Conservation (phyloP, 1,140 invertebrate genomes). For the Drosophila paulistorum region DNA sequence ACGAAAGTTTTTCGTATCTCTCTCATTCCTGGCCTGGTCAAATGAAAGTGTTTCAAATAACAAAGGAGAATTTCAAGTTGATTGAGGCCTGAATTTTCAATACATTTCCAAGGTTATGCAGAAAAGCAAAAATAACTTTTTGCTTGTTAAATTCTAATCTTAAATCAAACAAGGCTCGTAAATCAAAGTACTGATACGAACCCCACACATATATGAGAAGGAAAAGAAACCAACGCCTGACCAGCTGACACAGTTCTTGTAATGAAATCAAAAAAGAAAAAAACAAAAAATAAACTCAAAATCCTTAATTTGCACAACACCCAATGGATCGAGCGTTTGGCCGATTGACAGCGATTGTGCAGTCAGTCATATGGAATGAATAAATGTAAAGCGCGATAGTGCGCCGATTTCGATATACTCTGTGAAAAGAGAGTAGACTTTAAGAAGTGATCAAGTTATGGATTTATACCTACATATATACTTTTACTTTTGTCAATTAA, state of each 20-base stretch:
- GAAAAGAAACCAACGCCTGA: slow-evolving; percentile 27
- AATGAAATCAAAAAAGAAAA: slow-evolving; percentile 19
- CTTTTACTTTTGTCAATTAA: too few species aligned
- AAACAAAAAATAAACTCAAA: slow-evolving; percentile 20
- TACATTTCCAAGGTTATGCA: background rate
- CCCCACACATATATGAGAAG: background rate
- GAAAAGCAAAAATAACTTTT: background rate
- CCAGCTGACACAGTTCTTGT: slow-evolving; percentile 52
- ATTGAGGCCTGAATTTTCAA: background rate
- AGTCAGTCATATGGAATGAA: slow-evolving; percentile 47
- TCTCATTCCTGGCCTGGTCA: slow-evolving; percentile 14
- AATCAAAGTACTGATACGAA: slow-evolving; percentile 48
- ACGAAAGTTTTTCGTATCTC: slow-evolving; percentile 64
- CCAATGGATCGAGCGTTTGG: background rate
- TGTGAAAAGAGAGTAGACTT: too few species aligned
- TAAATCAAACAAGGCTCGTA: slow-evolving; percentile 29
- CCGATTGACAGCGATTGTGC: slow-evolving; percentile 46
- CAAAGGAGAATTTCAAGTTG: background rate
- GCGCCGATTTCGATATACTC: too few species aligned
- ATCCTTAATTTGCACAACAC: slow-evolving; percentile 52
- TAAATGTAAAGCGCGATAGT: too few species aligned
- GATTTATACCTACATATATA: too few species aligned
- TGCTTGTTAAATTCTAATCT: slow-evolving; percentile 18
- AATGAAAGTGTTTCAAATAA: slow-evolving; percentile 38
- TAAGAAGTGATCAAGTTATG: too few species aligned